A percentile compares a stretch with the other conserved stretches of the same genome.
These are phyloP conservation scores for Spermophilus dauricus DNA, from an alignment of 2,113 vertebrate genomes.

Conservation along the genomic window DNA sequence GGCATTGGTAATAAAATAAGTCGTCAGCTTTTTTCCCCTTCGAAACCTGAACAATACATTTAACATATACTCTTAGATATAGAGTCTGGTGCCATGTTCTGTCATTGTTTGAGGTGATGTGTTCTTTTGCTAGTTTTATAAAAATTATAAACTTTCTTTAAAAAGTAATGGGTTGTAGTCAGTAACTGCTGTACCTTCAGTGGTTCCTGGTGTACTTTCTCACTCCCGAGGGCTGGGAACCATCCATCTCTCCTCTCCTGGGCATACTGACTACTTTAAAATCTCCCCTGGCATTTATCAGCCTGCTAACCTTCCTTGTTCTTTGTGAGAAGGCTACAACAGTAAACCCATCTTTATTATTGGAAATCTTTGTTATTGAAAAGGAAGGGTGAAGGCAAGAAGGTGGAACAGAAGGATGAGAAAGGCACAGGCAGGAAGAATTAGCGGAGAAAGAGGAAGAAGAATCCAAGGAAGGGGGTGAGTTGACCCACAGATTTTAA, in stretches of 20 bases:
- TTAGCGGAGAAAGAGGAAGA: background rate
- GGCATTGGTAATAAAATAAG: background rate
- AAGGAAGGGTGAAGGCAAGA: background rate
- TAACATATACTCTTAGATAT: background rate
- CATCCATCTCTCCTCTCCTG: background rate
- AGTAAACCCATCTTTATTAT: background rate
- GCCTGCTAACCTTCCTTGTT: background rate
- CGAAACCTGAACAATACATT: background rate
- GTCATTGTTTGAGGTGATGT: background rate
- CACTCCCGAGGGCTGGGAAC: background rate
- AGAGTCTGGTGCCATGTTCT: background rate
- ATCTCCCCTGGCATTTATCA: background rate
- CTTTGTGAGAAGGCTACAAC: background rate
- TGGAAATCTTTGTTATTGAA: background rate
- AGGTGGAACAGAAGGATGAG: background rate
- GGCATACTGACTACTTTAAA: background rate
- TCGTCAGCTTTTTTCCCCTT: background rate
- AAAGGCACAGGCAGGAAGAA: background rate
- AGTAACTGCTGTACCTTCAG: background rate
- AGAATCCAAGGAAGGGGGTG: background rate
- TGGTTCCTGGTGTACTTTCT: background rate
- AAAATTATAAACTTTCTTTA: background rate
- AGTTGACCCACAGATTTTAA: background rate
- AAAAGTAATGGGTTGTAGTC: background rate
- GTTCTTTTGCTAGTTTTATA: background rate